Evolutionary conservation across 2,797 vertebrate species (phyloP).

Genomic region (Xiphophorus birchmanni): DNA sequence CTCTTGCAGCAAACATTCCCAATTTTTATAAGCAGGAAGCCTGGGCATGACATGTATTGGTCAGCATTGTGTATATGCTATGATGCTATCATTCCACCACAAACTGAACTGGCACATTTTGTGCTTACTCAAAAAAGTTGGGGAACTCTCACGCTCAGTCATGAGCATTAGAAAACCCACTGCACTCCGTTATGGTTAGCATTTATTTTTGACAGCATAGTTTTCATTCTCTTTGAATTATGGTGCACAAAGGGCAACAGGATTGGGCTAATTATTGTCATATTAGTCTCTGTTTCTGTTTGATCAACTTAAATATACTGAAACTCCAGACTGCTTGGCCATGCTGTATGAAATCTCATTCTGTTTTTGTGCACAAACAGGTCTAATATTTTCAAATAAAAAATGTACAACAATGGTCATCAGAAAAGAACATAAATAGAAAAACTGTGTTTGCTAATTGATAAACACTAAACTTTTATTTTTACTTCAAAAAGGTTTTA

Average conservation of each 20-base stretch:
- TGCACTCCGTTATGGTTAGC: not conserved
- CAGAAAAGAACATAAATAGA: not conserved
- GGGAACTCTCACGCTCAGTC: not conserved
- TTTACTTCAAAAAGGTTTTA: slow-evolving; percentile 12
- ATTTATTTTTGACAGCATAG: not conserved
- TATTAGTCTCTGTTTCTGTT: not conserved
- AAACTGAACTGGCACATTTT: not conserved
- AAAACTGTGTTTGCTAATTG: not conserved
- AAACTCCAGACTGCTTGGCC: not conserved
- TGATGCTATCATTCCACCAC: too few relatives aligned
- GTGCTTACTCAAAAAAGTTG: not conserved
- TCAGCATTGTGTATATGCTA: not conserved
- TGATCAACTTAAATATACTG: not conserved
- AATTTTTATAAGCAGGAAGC: not conserved
- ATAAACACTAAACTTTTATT: not conserved
- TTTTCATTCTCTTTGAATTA: not conserved
- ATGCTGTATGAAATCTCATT: not conserved
- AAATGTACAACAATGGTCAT: not conserved
- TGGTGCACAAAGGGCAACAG: not conserved
- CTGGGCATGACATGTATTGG: not conserved
- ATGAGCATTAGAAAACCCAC: not conserved
- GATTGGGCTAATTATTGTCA: not conserved
- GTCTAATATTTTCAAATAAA: not conserved
- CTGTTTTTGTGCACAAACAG: not conserved
- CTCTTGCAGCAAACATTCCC: not conserved